Base-by-base conservation (phyloP, 2,888 invertebrate species). In the Hydrotaea cyrtoneurina region DNA sequence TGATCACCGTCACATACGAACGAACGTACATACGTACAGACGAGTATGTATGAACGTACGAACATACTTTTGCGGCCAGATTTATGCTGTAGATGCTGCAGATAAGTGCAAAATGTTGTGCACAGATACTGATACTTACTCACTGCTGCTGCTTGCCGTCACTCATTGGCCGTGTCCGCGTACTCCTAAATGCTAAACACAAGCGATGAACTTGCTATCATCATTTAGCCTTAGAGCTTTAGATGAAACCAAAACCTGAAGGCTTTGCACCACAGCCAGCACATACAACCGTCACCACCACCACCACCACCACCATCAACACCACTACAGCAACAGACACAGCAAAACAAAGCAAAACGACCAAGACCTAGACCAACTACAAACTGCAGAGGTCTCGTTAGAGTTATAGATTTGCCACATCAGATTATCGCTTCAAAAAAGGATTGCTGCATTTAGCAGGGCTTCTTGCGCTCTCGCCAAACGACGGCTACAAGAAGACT, bases 51-150 rank as follows among this genome's bases (percentile, higher is more conserved):
- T 13, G 19, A 13, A 78, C 82, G 13, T 39, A 39, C 11, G 19
- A 13, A 78, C 82, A 85, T 85, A 82, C 85, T 85, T 82, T n/a
- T 79, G 77, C 79, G 89, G 89, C 86, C 87, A 90, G 90, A 90
- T 90, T 90, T 91, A 89, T 89, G 89, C 89, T 88, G 87, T 86
- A 89, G 91, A 89, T 89, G 89, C 89, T 88, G 87, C 86, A 89
- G 91, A 90, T 90, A 90, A 90, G 89, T 89, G 88, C 88, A 87
- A 90, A 90, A 91, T 90, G 89, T 89, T 90, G 91, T 31, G 31
- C 31, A 31, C 3, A 31, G 31, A 31, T 31, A 31, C 90, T 90
- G 91, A 90, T 90, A 90, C 91, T 89, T 90, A 90, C 88, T 91
- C 90, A 89, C 86, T 86, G 86, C 83, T 86, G 86, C 83, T 66